Evolutionary conservation across 92 coral and sea anemone species (phyloP), one percentile per base, ranked within the genome.

Genomic region (Chrysogorgia sp.): DNA sequence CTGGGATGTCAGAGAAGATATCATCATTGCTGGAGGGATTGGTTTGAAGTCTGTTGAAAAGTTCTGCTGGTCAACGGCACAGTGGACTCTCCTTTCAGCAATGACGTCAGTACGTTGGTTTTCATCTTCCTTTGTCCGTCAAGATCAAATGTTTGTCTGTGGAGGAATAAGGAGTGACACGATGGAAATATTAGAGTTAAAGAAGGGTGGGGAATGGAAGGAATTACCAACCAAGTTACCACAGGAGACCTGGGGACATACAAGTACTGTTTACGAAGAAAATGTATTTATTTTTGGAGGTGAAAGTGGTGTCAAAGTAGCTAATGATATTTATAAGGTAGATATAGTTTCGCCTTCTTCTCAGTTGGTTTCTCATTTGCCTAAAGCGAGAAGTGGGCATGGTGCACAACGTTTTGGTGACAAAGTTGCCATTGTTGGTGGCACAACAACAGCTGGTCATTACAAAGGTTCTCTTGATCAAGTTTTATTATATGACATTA

Each of bases 221-320:
- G 2, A 40, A 1, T 64, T 64, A 19, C 47, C 71, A 7, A 48
- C 23, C 26, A 22, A 20, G 49, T 21, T 64, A 19, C 71, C 71
- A 32, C 17, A 13, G 19, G 12, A 33, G 43, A 20, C 21, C 26
- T 33, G 12, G 8, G 25, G 71, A 24, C 49, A 34, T 20, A 20
- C 47, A 1, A 19, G 48, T 64, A 26, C 34, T 14, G 66, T 72
- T 32, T 53, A 53, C 23, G 21, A 55, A 53, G 65, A 56, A 10
- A 72, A 24, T 25, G 14, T 72, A 40, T 21, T 72, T 15, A 72
- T 72, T 72, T 58, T 58, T 7, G 79, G 79, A 33, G 40, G 40
- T 20, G 19, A 72, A 29, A 15, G 48, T 10, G 41, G 22, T 37
- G 52, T 32, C 4, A 22, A 26, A 9, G 58, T 59, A 10, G 20